Conservation (phyloP, 2,797 vertebrate species). For the Astyanax mexicanus region DNA sequence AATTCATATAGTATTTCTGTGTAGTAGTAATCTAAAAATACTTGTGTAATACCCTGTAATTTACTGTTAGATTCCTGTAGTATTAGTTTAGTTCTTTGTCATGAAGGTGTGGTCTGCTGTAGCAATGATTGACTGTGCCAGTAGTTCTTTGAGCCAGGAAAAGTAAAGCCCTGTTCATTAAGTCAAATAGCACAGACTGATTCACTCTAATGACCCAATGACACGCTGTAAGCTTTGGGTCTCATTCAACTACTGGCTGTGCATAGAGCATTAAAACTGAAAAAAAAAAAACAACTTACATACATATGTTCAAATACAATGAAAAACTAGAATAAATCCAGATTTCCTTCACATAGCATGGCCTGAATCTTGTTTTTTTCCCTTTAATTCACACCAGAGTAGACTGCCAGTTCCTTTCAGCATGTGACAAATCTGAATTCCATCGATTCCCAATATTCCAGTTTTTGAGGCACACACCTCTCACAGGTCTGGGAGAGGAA, state of each 20-base stretch:
- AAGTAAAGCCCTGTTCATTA: not conserved
- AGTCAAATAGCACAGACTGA: not conserved
- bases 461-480: slow-evolving; percentile 14
- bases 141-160: not conserved
- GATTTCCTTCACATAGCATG: not conserved
- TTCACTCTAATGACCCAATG: not conserved
- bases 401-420: slow-evolving; percentile 1
- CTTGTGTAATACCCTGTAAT: not conserved
- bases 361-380: slow-evolving; percentile 8
- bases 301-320: not conserved
- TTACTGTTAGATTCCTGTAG: not conserved
- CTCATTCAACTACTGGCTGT: not conserved
- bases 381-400: slow-evolving; percentile 10
- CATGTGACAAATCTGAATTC: slow-evolving; percentile 31
- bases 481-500: slow-evolving; percentile 42
- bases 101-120: not conserved
- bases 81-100: not conserved
- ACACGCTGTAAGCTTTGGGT: not conserved
- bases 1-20: no score
- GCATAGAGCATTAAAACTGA: not conserved
- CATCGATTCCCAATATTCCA: slow-evolving; percentile 42
- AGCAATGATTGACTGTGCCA: not conserved
- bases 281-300: no score
- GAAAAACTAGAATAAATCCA: not conserved
- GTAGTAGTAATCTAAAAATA: not conserved